Evolutionary conservation across 2,888 invertebrate genomes (phyloP), one percentile per base, ranked within the genome.

Genomic region (Eucera pruinosa): DNA sequence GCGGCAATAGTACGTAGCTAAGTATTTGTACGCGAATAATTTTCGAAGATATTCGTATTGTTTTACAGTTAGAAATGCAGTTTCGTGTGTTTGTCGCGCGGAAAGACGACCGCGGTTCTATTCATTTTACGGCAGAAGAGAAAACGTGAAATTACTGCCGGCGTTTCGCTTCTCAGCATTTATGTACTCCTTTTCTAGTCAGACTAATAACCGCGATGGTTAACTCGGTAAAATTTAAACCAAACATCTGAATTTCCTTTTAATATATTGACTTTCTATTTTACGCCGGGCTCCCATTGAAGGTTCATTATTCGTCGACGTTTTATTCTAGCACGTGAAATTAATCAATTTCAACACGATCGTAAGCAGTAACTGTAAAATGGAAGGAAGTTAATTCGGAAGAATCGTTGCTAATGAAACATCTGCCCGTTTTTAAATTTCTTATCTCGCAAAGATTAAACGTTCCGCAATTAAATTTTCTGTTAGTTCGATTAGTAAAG

Each of bases 101-200:
- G 6, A 25, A 36, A 39, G 20, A 30, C 27, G 15, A n/a, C n/a
- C n/a, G 27, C 11, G 27, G 7, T 30, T n/a, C n/a, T 18, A 5
- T 27, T 25, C 43, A 27, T n/a, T 27, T 25, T 36, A 27, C 13
- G 33, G 18, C 20, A 39, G 43, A 74, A 18, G 58, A 64, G 64
- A 71, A 74, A 74, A 58, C 39, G 57, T 39, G 64, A 64, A 64
- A 64, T 70, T 43, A n/a, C 27, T 64, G 11, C 23, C 0, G 2
- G 11, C 47, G 18, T 55, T 64, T 52, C 45, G 50, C 18, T 52
- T n/a, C 18, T 30, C 7, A 4, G 5, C 36, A 20, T 5, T 6
- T 43, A 33, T 23, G n/a, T 61, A 54, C 23, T 55, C 25, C 23
- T 60, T 45, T 9, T 23, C 47, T 48, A 39, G 18, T 39, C 33